Evolutionary conservation across 2,797 vertebrate genomes (phyloP).

Genomic region (Coregonus suidteri): DNA sequence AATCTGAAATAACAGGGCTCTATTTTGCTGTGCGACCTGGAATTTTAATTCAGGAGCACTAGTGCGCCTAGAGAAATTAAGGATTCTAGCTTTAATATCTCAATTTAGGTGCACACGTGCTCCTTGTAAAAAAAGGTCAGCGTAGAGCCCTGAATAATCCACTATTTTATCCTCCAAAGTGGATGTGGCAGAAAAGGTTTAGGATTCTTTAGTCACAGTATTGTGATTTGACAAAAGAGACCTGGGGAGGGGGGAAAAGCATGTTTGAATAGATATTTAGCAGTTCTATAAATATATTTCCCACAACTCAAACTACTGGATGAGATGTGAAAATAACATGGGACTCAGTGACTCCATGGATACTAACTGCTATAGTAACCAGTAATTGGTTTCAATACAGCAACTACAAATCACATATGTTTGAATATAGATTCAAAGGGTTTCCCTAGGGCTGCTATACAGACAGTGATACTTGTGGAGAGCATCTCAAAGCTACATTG

Average conservation of each 20-base stretch:
- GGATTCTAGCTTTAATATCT: too few relatives aligned
- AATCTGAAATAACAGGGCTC: too few relatives aligned
- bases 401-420: conserved; percentile 31
- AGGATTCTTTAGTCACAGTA: neutral
- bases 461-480: conserved; percentile 12
- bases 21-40: too few relatives aligned
- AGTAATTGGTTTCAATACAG: conserved; percentile 41
- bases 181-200: neutral
- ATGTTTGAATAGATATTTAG: too few relatives aligned
- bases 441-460: conserved; percentile 6
- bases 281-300: too few relatives aligned
- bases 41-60: neutral
- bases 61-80: too few relatives aligned
- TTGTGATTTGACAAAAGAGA: neutral
- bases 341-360: conserved; percentile 4
- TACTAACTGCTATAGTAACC: conserved; percentile 34
- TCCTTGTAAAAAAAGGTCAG: too few relatives aligned
- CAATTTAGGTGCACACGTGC: too few relatives aligned
- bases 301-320: too few relatives aligned
- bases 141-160: too few relatives aligned
- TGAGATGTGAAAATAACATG: too few relatives aligned
- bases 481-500: neutral
- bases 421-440: conserved; percentile 60
- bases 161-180: neutral
- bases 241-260: conserved; percentile 4